A percentile compares a stretch with the other conserved stretches of the same genome.
These are phyloP conservation scores for Nanorana parkeri DNA, from an alignment of 2,113 vertebrate species.

Conservation along the genomic window DNA sequence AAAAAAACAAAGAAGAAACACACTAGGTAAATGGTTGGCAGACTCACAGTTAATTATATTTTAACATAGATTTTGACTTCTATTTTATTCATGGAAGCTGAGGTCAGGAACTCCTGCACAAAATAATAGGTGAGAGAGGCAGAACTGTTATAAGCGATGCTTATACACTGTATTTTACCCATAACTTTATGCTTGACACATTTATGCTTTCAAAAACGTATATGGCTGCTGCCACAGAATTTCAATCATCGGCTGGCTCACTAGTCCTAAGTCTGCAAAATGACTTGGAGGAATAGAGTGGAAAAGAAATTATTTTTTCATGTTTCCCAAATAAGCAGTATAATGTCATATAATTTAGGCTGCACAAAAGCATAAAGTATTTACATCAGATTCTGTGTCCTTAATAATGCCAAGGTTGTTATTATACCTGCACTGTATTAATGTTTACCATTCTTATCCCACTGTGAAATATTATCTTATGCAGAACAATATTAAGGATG, in stretches of 20 bases:
- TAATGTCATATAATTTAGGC: constrained; percentile 64
- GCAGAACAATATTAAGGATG: constrained; percentile 2
- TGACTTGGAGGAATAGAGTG: constrained; percentile 60
- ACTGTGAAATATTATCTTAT: neutral
- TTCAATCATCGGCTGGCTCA: constrained; percentile 63
- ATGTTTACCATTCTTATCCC: constrained; percentile 44
- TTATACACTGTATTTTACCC: constrained; percentile 42
- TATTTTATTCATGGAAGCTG: constrained; percentile 36
- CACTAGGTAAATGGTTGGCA: neutral
- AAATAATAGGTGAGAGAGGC: constrained; percentile 53
- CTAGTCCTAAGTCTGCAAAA: constrained; percentile 56
- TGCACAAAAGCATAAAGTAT: constrained; percentile 58
- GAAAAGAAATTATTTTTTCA: constrained; percentile 59
- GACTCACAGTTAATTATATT: constrained; percentile 31
- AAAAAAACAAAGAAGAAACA: neutral
- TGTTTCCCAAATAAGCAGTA: constrained; percentile 68
- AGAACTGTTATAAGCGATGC: constrained; percentile 39
- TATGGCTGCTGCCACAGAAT: constrained; percentile 61
- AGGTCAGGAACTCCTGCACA: constrained; percentile 55
- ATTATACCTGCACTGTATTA: constrained; percentile 46
- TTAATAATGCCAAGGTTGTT: constrained; percentile 67
- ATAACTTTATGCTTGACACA: constrained; percentile 56
- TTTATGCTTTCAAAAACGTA: constrained; percentile 65
- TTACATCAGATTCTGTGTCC: constrained; percentile 60
- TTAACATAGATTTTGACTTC: constrained; percentile 41